A percentile compares a stretch with the other conserved stretches of the same genome.
These are phyloP conservation scores for Drosophila kuntzei DNA, from an alignment of 2,888 invertebrate species.

Conservation along the genomic window DNA sequence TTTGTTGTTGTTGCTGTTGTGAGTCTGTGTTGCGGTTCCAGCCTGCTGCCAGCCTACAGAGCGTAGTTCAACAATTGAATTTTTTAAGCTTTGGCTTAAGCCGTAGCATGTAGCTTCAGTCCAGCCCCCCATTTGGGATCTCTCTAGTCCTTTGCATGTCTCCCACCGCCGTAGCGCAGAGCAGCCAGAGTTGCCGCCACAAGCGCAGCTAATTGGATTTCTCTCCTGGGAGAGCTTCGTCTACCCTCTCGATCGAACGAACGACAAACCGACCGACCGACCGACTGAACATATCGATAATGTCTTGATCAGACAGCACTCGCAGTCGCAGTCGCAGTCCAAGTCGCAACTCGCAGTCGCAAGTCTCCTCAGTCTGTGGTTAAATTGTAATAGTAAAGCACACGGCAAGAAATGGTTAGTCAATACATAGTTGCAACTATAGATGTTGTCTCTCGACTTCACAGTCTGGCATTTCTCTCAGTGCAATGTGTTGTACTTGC, in stretches of 20 bases:
- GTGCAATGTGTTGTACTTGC: constrained; percentile 68
- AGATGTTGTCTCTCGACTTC: background rate
- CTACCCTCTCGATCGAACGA: constrained; percentile 7
- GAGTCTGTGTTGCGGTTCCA: constrained; percentile 30
- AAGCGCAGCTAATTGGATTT: constrained; percentile 84
- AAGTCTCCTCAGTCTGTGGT: constrained; percentile 42
- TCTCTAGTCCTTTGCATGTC: constrained; percentile 77
- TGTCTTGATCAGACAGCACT: constrained; percentile 83
- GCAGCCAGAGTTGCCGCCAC: constrained; percentile 66
- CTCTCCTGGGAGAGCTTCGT: constrained; percentile 79
- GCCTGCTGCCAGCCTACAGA: constrained; percentile 53
- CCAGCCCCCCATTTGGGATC: constrained; percentile 59
- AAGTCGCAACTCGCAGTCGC: constrained; percentile 22
- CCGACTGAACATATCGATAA: constrained; percentile 79
- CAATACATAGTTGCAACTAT: background rate
- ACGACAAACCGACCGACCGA: background rate
- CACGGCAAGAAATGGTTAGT: constrained; percentile 57
- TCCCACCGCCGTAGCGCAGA: constrained; percentile 62
- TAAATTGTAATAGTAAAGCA: constrained; percentile 84
- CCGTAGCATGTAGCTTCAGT: constrained; percentile 57
- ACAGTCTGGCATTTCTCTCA: constrained; percentile 32
- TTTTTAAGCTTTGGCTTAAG: constrained; percentile 56
- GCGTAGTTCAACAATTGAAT: constrained; percentile 79
- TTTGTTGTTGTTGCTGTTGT: background rate
- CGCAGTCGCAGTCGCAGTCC: constrained; percentile 27